Percentiles rank a stretch among this genome's conserved stretches.
phyloP scores from a whole-genome alignment of 1,140 invertebrate species.

The Lordiphosa mommai region DNA sequence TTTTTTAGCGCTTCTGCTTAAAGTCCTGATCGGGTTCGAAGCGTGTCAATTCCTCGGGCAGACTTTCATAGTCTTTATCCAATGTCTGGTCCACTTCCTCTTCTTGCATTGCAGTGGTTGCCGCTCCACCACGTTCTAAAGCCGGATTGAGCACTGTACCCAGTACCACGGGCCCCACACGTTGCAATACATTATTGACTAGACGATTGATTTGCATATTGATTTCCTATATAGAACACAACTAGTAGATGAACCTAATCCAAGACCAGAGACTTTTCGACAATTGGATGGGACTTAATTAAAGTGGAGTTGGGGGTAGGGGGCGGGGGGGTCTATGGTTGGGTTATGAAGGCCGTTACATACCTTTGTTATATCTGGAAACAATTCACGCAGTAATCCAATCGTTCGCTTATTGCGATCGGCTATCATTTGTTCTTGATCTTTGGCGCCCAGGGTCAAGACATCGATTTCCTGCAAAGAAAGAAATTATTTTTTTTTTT shows the following conservation, averaged over 20 bases:
- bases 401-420: slow-evolving; percentile 88
- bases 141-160: slow-evolving; percentile 65
- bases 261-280: slow-evolving; percentile 5
- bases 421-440: slow-evolving; percentile 81
- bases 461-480: slow-evolving; percentile 81
- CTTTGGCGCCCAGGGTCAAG: slow-evolving; percentile 80
- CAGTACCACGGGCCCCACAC: slow-evolving; percentile 63
- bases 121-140: slow-evolving; percentile 20
- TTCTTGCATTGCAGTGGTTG: background rate
- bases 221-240: slow-evolving; percentile 71
- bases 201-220: slow-evolving; percentile 76
- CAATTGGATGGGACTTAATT: background rate
- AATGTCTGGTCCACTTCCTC: slow-evolving; percentile 1
- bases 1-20: slow-evolving; percentile 16
- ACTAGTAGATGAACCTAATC: slow-evolving; percentile 11
- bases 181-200: slow-evolving; percentile 71
- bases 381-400: slow-evolving; percentile 86
- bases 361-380: slow-evolving; percentile 88
- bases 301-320: too few relatives aligned
- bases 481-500: too few relatives aligned
- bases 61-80: slow-evolving; percentile 48
- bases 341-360: background rate
- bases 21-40: slow-evolving; percentile 58
- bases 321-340: background rate
- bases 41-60: slow-evolving; percentile 46